Percentiles rank a stretch among this genome's conserved stretches.
Conservation (phyloP, 1,140 invertebrate species). For the Mycetomoellerius zeteki region DNA sequence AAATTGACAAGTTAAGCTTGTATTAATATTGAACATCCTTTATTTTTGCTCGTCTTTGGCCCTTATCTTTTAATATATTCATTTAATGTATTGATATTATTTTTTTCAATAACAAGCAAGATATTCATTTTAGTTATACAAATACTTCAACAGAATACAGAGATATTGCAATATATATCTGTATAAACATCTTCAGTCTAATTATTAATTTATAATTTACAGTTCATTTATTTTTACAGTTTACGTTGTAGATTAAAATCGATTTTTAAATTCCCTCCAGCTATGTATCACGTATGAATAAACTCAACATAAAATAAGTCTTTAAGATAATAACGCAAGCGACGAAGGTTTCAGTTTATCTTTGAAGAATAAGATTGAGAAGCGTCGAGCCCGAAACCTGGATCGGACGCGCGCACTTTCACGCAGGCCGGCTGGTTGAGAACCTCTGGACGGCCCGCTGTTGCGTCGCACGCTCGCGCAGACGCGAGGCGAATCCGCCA, state of each 20-base stretch:
- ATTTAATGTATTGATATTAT: no score
- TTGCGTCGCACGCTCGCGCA: slow-evolving; percentile 59
- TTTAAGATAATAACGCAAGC: neutral
- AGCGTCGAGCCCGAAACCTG: neutral
- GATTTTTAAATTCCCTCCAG: neutral
- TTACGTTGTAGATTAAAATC: slow-evolving; percentile 1
- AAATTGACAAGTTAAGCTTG: no score
- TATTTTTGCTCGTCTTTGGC: no score
- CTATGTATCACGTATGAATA: neutral
- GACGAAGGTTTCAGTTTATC: neutral
- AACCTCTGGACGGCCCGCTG: slow-evolving; percentile 58
- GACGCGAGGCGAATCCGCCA: slow-evolving; percentile 33
- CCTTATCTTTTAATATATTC: no score
- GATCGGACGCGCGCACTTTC: slow-evolving; percentile 60
- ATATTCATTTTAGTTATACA: no score
- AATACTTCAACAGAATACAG: neutral
- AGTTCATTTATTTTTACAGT: no score
- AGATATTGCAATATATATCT: neutral
- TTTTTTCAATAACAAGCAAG: no score
- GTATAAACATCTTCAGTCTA: neutral
- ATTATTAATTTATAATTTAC: neutral
- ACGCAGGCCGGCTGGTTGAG: slow-evolving; percentile 62
- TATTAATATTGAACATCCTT: no score
- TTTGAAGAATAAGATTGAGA: neutral
- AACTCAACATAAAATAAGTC: neutral